Evolutionary conservation across 2,888 invertebrate genomes (phyloP).

Genomic region (Cataglyphis altisquamis): DNA sequence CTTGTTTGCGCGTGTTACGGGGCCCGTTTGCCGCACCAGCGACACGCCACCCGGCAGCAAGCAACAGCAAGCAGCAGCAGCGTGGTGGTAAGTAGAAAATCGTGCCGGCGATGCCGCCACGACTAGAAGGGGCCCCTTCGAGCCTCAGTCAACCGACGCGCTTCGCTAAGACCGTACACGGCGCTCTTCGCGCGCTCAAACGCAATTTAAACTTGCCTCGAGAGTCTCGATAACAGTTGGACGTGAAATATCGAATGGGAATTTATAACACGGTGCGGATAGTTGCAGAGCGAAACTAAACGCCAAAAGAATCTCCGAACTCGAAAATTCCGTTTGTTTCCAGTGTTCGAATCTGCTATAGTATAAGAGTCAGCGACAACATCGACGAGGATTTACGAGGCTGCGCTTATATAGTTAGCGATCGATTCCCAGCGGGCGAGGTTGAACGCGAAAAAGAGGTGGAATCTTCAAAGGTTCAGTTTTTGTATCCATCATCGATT

Average conservation of each 20-base stretch:
- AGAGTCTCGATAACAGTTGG: too few relatives aligned
- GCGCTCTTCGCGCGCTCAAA: constrained; percentile 54
- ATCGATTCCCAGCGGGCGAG: constrained; percentile 14
- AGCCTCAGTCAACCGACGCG: constrained; percentile 78
- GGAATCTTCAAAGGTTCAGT: not conserved
- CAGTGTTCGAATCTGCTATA: not conserved
- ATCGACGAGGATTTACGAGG: constrained; percentile 14
- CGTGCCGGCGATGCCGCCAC: constrained; percentile 55
- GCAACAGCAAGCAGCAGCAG: constrained; percentile 34
- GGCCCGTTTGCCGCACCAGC: constrained; percentile 47
- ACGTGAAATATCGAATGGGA: not conserved
- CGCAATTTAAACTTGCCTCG: not conserved
- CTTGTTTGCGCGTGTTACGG: constrained; percentile 60
- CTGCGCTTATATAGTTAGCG: not conserved
- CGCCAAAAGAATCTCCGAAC: not conserved
- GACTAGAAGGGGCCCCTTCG: constrained; percentile 63
- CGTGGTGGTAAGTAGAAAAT: constrained; percentile 56
- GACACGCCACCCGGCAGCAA: constrained; percentile 39
- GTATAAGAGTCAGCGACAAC: not conserved
- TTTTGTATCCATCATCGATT: not conserved
- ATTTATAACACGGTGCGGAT: not conserved
- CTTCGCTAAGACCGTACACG: constrained; percentile 80
- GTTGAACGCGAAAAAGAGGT: constrained; percentile 20
- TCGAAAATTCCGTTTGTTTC: not conserved
- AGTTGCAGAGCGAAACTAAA: not conserved